Evolutionary conservation across 2,888 invertebrate species (phyloP).

Genomic region (Lagria hirta): DNA sequence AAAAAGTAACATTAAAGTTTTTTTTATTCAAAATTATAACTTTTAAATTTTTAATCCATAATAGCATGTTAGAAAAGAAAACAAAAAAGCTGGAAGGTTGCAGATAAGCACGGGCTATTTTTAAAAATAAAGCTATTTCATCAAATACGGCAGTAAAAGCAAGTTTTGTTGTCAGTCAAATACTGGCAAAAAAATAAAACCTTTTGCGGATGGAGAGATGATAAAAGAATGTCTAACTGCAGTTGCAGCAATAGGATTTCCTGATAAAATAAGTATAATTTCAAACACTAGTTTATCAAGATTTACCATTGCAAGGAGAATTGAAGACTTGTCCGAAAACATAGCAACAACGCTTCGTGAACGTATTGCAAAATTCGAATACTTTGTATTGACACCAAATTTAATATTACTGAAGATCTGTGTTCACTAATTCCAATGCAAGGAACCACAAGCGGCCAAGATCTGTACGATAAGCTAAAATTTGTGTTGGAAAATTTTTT

Average conservation of each 20-base stretch:
- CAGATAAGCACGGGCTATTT: constrained; percentile 15
- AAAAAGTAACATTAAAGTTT: no score
- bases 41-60: background rate
- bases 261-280: constrained; percentile 35
- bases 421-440: no score
- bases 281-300: constrained; percentile 34
- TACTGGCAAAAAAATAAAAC: constrained; percentile 35
- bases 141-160: constrained; percentile 12
- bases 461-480: no score
- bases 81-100: no score
- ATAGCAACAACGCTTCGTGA: no score
- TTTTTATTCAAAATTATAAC: no score
- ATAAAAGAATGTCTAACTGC: constrained; percentile 38
- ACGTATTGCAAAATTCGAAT: no score
- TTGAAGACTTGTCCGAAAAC: constrained; percentile 32
- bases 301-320: constrained; percentile 31
- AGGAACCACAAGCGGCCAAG: no score
- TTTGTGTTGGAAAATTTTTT: no score
- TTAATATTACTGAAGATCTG: no score
- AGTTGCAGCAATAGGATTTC: constrained; percentile 34
- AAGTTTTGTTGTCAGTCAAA: constrained; percentile 30
- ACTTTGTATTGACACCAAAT: background rate
- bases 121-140: constrained; percentile 15
- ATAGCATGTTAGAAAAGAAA: no score
- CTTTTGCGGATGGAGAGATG: constrained; percentile 36